Percentiles rank a stretch among this genome's conserved stretches.
Evolutionary conservation across 1,140 invertebrate species (phyloP).

Genomic region (Sycophila sp.): DNA sequence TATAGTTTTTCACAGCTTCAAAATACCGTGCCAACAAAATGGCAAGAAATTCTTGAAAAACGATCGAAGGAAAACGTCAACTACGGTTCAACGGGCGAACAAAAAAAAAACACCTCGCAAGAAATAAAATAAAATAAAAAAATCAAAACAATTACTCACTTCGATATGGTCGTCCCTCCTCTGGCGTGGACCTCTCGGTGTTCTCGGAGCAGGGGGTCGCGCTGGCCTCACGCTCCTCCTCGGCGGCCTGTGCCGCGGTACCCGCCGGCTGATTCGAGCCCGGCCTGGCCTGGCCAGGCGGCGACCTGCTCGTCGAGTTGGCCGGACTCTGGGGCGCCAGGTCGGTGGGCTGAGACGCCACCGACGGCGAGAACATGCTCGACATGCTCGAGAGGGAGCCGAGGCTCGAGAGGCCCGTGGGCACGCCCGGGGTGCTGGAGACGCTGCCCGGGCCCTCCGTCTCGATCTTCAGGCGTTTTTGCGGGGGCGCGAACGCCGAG

Average conservation of each 20-base stretch:
- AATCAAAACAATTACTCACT: constrained; percentile 67
- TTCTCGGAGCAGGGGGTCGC: constrained; percentile 68
- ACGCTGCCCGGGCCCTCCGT: constrained; percentile 46
- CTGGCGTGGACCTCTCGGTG: constrained; percentile 68
- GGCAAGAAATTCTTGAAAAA: no score
- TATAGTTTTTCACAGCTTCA: no score
- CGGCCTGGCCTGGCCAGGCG: constrained; percentile 33
- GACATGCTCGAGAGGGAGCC: constrained; percentile 62
- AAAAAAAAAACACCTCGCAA: no score
- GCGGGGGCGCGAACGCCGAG: constrained; percentile 68
- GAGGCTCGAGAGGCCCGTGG: constrained; percentile 59
- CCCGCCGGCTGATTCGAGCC: constrained; percentile 14
- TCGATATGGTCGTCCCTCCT: constrained; percentile 68
- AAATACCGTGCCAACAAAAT: no score
- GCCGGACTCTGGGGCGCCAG: constrained; percentile 56
- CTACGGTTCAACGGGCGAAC: no score
- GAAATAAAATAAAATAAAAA: not conserved
- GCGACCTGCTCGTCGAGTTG: constrained; percentile 50
- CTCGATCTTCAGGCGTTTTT: constrained; percentile 68
- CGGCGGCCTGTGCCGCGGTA: constrained; percentile 50
- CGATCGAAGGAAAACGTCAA: no score
- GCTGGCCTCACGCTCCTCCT: constrained; percentile 67
- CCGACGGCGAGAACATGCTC: constrained; percentile 63
- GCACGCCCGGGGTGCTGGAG: constrained; percentile 28
- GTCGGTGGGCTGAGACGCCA: constrained; percentile 45